Base-by-base conservation (phyloP, 2,797 vertebrate species). In the Eulemur rubriventer region DNA sequence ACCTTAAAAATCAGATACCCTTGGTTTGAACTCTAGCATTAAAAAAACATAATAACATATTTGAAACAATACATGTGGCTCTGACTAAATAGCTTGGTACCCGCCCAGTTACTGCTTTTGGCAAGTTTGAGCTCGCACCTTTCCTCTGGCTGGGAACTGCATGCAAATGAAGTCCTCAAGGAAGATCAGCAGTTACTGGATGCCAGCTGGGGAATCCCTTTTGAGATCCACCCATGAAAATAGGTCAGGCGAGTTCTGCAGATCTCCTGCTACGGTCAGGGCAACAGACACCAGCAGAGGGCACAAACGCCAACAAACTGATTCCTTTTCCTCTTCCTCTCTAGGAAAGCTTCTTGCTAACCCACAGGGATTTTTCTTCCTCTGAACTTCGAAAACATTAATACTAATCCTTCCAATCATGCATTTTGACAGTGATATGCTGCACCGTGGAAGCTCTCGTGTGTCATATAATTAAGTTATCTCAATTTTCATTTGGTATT, bases 11-110 rank as follows among this genome's bases (percentile, higher is more conserved):
- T 50, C 14, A 95, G n/a, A 82, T n/a, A 30, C 4, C n/a, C 69
- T 91, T 89, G 33, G 24, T 70, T 85, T 96, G 46, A 89, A 95
- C 33, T 88, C 61, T 2, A 87, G 18, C n/a, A 65, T 76, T 73
- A 86, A 76, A 91, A 83, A 92, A 84, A 48, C 46, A 70, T 73
- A 80, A 78, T 9, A 52, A 89, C 59, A 43, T 63, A 7, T 89
- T 86, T 93, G 59, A 72, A 92, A 33, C 30, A 92, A 33, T 63
- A 84, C 0, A 0, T 50, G 30, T 92, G 50, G 4, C 28, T 86
- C 65, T 67, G 17, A 69, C 65, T 38, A 84, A 88, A 28, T 4
- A 55, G 33, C 6, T 17, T 73, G 10, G 20, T 26, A 55, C 14
- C 9, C 59, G 50, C 35, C 26, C 50, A 72, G 9, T n/a, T 86